These are phyloP conservation scores for Miltochrista miniata DNA, from an alignment of 2,888 invertebrate genomes.

Conservation along the genomic window DNA sequence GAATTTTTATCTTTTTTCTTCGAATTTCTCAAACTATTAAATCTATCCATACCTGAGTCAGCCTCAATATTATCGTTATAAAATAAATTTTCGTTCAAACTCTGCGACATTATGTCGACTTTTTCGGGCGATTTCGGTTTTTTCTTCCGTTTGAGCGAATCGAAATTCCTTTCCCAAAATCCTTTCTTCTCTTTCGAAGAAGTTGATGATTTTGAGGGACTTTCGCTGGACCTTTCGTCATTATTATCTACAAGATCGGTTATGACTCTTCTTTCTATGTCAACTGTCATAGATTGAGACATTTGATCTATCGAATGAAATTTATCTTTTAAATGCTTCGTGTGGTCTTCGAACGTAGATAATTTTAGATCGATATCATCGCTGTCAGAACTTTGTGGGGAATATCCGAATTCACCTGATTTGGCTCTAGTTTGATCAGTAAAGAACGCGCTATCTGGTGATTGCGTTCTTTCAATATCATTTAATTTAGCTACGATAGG, in stretches of 20 bases:
- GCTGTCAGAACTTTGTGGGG: slow-evolving; percentile 76
- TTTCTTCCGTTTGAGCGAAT: slow-evolving; percentile 76
- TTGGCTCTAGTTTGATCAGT: slow-evolving; percentile 81
- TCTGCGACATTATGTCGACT: slow-evolving; percentile 79
- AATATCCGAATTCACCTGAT: slow-evolving; percentile 76
- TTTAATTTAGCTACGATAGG: slow-evolving; percentile 69
- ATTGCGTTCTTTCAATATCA: slow-evolving; percentile 73
- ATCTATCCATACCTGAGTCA: slow-evolving; percentile 67
- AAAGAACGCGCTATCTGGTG: slow-evolving; percentile 79
- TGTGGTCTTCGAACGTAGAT: slow-evolving; percentile 68
- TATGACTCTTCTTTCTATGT: slow-evolving; percentile 68
- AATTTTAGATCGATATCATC: slow-evolving; percentile 71
- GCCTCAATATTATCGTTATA: slow-evolving; percentile 77
- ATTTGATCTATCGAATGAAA: slow-evolving; percentile 80
- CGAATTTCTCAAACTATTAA: slow-evolving; percentile 72
- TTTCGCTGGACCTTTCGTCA: slow-evolving; percentile 58
- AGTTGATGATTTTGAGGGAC: slow-evolving; percentile 71
- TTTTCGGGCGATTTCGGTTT: slow-evolving; percentile 69
- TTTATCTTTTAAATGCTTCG: slow-evolving; percentile 71
- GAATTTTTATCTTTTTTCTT: slow-evolving; percentile 67
- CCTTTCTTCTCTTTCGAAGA: slow-evolving; percentile 78
- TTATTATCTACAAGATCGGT: slow-evolving; percentile 47
- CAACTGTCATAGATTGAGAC: slow-evolving; percentile 81
- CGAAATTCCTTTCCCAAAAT: slow-evolving; percentile 81
- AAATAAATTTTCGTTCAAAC: slow-evolving; percentile 80